Evolutionary conservation across 2,797 vertebrate species (phyloP).

Genomic region (Pangasius mekongensis): DNA sequence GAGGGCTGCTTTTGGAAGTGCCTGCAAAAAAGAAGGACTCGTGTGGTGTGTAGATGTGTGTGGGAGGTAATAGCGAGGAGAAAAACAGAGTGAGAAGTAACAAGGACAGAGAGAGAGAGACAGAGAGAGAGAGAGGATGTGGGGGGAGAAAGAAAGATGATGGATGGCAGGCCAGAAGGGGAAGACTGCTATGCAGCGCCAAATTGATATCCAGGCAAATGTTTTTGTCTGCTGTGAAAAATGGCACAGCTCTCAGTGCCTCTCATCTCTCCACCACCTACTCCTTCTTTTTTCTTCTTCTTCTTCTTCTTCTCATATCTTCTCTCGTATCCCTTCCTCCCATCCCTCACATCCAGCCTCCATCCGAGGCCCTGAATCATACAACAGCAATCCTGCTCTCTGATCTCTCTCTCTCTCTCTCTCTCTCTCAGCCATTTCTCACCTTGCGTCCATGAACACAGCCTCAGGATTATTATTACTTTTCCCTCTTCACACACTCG

Average conservation of each 20-base stretch:
- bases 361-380: slow-evolving; percentile 43
- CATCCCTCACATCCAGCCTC: slow-evolving; percentile 33
- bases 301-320: slow-evolving; percentile 28
- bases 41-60: background rate
- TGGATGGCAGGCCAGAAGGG: slow-evolving; percentile 94
- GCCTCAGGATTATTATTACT: slow-evolving; percentile 59
- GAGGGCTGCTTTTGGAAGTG: slow-evolving; percentile 70
- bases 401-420: slow-evolving; percentile 24
- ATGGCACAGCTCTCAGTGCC: slow-evolving; percentile 76
- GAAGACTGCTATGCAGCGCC: slow-evolving; percentile 87
- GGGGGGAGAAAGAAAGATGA: slow-evolving; percentile 86
- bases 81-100: background rate
- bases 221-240: slow-evolving; percentile 99
- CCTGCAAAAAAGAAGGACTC: background rate
- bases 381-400: slow-evolving; percentile 32
- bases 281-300: background rate
- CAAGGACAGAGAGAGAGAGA: background rate
- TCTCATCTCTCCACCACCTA: slow-evolving; percentile 71
- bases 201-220: slow-evolving; percentile 99
- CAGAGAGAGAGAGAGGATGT: background rate
- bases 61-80: slow-evolving; percentile 13
- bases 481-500: slow-evolving; percentile 35
- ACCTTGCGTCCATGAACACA: slow-evolving; percentile 69
- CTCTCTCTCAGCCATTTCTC: slow-evolving; percentile 59
- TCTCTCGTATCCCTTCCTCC: slow-evolving; percentile 12